These are phyloP conservation scores for Apeira syringaria DNA, from an alignment of 2,888 invertebrate genomes.

Conservation along the genomic window DNA sequence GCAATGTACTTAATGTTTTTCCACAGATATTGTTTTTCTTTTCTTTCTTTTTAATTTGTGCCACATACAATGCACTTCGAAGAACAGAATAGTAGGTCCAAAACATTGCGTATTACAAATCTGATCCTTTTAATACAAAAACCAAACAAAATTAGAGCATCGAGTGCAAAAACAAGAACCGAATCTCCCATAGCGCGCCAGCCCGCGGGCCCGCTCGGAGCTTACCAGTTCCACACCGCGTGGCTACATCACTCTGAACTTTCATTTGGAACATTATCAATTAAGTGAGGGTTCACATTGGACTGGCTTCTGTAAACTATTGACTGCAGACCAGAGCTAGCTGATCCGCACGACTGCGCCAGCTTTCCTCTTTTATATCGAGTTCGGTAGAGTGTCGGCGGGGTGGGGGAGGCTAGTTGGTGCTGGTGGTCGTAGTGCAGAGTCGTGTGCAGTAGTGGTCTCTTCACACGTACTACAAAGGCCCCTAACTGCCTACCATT, in stretches of 20 bases:
- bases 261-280: slow-evolving; percentile 21
- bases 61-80: too few relatives aligned
- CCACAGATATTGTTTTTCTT: too few relatives aligned
- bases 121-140: slow-evolving; percentile 17
- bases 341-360: slow-evolving; percentile 35
- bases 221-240: slow-evolving; percentile 30
- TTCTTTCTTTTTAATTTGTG: too few relatives aligned
- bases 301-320: slow-evolving; percentile 48
- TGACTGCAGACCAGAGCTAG: slow-evolving; percentile 39
- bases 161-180: slow-evolving; percentile 15
- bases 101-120: too few relatives aligned
- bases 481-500: slow-evolving; percentile 82
- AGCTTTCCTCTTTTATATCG: background rate
- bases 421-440: slow-evolving; percentile 40
- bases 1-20: too few relatives aligned
- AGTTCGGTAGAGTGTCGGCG: slow-evolving; percentile 4
- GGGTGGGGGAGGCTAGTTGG: slow-evolving; percentile 32
- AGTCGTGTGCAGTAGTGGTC: slow-evolving; percentile 69
- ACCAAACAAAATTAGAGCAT: slow-evolving; percentile 34
- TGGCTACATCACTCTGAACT: slow-evolving; percentile 35
- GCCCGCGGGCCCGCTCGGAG: slow-evolving; percentile 40
- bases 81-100: too few relatives aligned
- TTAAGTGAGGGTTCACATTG: slow-evolving; percentile 41
- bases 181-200: slow-evolving; percentile 24
- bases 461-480: slow-evolving; percentile 81